Evolutionary conservation across 2,888 invertebrate genomes (phyloP).

Genomic region (Lamellibrachia satsuma): DNA sequence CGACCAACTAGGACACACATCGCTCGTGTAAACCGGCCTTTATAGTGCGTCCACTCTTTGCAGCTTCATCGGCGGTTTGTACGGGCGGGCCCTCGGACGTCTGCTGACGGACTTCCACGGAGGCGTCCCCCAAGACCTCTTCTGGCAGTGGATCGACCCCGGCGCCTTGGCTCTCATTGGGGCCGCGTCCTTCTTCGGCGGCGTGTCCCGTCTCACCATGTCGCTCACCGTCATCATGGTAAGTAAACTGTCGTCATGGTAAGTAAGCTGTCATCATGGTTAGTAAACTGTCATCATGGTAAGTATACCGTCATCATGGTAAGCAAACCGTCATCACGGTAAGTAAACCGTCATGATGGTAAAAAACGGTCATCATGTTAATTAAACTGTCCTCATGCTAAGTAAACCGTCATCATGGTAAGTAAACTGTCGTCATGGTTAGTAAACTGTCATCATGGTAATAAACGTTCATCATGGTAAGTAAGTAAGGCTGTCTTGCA

Average conservation of each 20-base stretch:
- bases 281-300: neutral
- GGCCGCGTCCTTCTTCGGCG: conserved; percentile 67
- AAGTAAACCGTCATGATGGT: no score
- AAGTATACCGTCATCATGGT: no score
- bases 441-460: neutral
- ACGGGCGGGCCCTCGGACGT: conserved; percentile 65
- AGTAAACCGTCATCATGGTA: conserved; percentile 65
- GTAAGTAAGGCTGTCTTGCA: no score
- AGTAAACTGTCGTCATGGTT: conserved; percentile 17
- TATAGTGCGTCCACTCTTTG: conserved; percentile 14
- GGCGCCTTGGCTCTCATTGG: conserved; percentile 67
- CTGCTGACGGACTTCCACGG: conserved; percentile 61
- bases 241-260: conserved; percentile 23
- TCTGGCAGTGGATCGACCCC: conserved; percentile 67
- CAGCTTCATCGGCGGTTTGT: conserved; percentile 65
- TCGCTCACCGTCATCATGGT: conserved; percentile 66
- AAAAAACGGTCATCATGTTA: conserved; percentile 61
- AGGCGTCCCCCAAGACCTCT: conserved; percentile 49
- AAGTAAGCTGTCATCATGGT: neutral
- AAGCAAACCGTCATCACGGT: no score
- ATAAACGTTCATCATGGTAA: no score
- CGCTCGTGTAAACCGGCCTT: no score
- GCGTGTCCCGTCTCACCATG: conserved; percentile 67
- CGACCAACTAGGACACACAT: neutral
- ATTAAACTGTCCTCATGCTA: no score